Percentiles rank a stretch among this genome's conserved stretches.
These are phyloP conservation scores for Pelosia muscerda DNA, from an alignment of 2,888 invertebrate species.

Conservation along the genomic window DNA sequence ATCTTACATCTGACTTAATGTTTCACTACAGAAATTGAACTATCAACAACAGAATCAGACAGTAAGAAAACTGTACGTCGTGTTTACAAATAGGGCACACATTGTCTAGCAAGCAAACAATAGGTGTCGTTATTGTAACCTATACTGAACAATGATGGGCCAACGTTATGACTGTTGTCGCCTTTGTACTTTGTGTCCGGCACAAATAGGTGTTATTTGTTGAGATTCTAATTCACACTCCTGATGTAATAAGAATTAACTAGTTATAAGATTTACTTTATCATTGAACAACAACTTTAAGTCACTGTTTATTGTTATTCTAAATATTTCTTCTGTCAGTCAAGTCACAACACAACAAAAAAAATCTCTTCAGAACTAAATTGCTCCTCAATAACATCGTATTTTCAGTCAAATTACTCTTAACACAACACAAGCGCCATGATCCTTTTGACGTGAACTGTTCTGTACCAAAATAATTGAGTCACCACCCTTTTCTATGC, in stretches of 20 bases:
- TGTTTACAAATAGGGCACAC: conserved; percentile 32
- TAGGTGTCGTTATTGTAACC: conserved; percentile 38
- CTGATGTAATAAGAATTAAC: background rate
- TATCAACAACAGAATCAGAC: background rate
- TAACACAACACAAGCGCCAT: conserved; percentile 16
- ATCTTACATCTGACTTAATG: too few relatives aligned
- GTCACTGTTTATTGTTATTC: background rate
- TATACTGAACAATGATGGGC: conserved; percentile 38
- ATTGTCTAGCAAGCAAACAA: conserved; percentile 34
- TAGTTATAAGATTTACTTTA: too few relatives aligned
- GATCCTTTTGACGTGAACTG: conserved; percentile 21
- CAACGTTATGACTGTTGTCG: conserved; percentile 18
- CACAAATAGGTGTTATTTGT: conserved; percentile 28
- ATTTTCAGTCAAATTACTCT: conserved; percentile 15
- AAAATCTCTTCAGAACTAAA: conserved; percentile 2
- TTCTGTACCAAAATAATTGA: conserved; percentile 45
- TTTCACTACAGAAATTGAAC: background rate
- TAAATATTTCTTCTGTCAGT: too few relatives aligned
- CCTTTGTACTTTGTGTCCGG: conserved; percentile 27
- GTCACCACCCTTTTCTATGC: conserved; percentile 40
- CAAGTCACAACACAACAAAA: conserved; percentile 1
- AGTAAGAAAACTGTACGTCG: conserved; percentile 29
- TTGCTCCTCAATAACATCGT: background rate
- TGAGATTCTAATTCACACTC: conserved; percentile 7
- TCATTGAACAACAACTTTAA: too few relatives aligned